These are phyloP conservation scores for Larimichthys polyactis DNA, from an alignment of 2,113 vertebrate species.

Conservation along the genomic window DNA sequence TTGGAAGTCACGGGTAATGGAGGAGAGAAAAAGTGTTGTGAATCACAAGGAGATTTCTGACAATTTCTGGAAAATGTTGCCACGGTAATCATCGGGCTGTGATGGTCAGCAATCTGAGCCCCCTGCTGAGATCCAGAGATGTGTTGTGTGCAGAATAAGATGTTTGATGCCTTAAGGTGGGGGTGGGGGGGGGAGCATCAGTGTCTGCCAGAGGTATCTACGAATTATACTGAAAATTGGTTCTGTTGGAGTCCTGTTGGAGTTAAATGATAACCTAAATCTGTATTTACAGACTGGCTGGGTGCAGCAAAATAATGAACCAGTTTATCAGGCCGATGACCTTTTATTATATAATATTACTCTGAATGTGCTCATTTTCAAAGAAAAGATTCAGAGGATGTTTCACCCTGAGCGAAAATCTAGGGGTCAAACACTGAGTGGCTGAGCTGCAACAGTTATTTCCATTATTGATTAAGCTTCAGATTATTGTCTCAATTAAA, in stretches of 20 bases:
- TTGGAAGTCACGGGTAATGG: constrained; percentile 60
- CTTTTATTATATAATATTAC: constrained; percentile 30
- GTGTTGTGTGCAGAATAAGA: constrained; percentile 52
- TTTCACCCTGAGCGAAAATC: constrained; percentile 12
- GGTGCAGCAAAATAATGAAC: constrained; percentile 40
- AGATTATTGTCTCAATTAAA: constrained; percentile 2
- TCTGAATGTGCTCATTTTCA: constrained; percentile 5
- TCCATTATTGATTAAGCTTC: constrained; percentile 10
- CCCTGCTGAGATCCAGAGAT: constrained; percentile 66
- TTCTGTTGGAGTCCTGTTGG: constrained; percentile 41
- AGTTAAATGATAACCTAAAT: constrained; percentile 55
- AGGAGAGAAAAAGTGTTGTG: constrained; percentile 60
- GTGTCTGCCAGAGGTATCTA: constrained; percentile 25
- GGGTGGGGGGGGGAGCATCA: constrained; percentile 9
- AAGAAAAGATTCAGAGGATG: constrained; percentile 1
- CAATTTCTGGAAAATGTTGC: constrained; percentile 69
- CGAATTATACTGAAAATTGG: constrained; percentile 64
- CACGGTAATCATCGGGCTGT: constrained; percentile 63
- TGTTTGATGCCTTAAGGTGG: constrained; percentile 44
- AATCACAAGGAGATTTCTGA: constrained; percentile 56
- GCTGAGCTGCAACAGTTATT: constrained; percentile 12
- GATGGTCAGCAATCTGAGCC: constrained; percentile 71
- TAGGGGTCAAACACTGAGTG: not conserved
- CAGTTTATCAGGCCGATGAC: constrained; percentile 40
- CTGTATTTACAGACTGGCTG: constrained; percentile 36